Conservation (phyloP, 2,113 vertebrate species). For the Cyanoderma ruficeps region DNA sequence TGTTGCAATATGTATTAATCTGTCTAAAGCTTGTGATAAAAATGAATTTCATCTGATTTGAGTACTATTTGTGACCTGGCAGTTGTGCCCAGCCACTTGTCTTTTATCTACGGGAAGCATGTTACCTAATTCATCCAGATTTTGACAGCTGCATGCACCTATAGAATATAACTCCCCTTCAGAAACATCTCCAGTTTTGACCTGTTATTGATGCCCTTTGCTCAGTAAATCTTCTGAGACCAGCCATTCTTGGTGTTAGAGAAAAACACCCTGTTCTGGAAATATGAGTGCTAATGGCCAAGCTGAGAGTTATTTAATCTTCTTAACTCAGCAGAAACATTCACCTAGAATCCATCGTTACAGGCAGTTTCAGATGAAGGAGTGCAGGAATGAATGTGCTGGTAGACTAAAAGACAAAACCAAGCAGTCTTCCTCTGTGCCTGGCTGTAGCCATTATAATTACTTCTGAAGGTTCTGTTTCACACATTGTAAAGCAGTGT, state of each 20-base stretch:
- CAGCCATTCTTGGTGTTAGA: not conserved
- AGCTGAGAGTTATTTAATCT: not conserved
- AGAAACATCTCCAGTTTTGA: not conserved
- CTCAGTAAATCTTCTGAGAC: not conserved
- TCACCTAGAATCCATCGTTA: not conserved
- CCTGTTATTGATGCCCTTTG: not conserved
- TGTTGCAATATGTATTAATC: not conserved
- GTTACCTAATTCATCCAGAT: not conserved
- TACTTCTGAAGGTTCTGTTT: not conserved
- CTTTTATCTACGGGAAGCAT: not conserved
- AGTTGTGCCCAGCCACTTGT: not conserved
- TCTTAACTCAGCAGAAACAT: not conserved
- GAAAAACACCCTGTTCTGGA: not conserved
- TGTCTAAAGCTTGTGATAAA: not conserved
- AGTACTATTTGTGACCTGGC: not conserved
- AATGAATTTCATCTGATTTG: not conserved
- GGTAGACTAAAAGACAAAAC: not conserved
- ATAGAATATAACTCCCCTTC: not conserved
- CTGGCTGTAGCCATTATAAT: not conserved
- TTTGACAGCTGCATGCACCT: not conserved
- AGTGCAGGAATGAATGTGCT: not conserved
- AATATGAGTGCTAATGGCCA: not conserved
- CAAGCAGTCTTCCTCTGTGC: not conserved
- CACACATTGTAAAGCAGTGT: not conserved
- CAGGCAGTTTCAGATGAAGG: not conserved